Base-by-base conservation (phyloP, 1,140 invertebrate species). In the Papilio dardanus region DNA sequence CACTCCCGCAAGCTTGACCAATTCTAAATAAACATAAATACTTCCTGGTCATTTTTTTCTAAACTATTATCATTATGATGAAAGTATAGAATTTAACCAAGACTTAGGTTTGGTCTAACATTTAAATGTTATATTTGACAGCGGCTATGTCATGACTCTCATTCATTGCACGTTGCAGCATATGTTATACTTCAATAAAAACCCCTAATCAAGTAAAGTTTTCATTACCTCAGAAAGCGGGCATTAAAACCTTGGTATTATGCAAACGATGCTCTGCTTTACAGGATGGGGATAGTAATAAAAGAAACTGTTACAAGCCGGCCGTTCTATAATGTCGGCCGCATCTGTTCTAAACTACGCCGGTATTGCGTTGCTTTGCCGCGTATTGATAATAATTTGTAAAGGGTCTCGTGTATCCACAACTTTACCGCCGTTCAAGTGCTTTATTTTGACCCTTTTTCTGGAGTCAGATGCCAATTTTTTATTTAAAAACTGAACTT, bases 371-470 rank as follows among this genome's bases (percentile, higher is more conserved):
- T 74, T 42, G 73, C 76, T 78, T 78, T 81, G 42, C 71, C 71
- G 42, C 79, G 79, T 83, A 83, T 83, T 76, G 78, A 76, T 76
- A 77, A 83, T 83, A 83, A 83, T 75, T 83, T 81, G 71, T 73
- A 73, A 62, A 54, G 71, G 71, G 46, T 54, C 71, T 30, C 14
- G 19, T 54, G 71, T 54, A 73, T 73, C 35, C 28, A 73, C 71
- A 37, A 37, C 21, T 68, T 62, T 62, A 62, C 12, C 14, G 4
- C 21, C 24, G 19, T 62, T 3, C 21, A n/a, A 28, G 24, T 12
- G 21, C 12, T 28, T 58, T 28, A 28, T 4, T 62, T 30, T 16
- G 30, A 62, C 54, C 54, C 24, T 62, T 62, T 54, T 62, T 62
- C n/a, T 62, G 50, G 19, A 14, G 54, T 58, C 54, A 24, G 24